Conservation (phyloP, 2,888 invertebrate species). For the Hirtodrosophila cameraria region DNA sequence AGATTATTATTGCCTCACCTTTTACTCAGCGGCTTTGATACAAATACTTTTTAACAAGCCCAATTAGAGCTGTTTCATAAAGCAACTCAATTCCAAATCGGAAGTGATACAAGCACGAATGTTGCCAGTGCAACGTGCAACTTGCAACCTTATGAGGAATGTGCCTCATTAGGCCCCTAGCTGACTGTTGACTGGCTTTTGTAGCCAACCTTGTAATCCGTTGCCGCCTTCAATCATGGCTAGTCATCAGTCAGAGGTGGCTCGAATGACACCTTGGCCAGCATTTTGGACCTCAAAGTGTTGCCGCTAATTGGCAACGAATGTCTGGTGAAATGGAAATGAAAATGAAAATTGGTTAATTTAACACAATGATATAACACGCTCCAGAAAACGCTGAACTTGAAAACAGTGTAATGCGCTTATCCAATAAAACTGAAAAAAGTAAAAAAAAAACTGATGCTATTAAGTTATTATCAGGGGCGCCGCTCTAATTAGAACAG, state of each 20-base stretch:
- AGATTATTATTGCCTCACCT: background rate
- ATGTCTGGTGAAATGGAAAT: slow-evolving; percentile 10
- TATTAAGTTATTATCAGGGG: slow-evolving; percentile 63
- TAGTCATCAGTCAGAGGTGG: slow-evolving; percentile 75
- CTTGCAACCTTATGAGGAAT: background rate
- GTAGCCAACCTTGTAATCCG: slow-evolving; percentile 24
- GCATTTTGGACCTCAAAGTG: slow-evolving; percentile 26
- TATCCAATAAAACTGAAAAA: slow-evolving; percentile 21
- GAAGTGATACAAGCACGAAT: slow-evolving; percentile 55
- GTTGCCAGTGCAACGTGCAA: slow-evolving; percentile 12
- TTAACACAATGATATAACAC: slow-evolving; percentile 69
- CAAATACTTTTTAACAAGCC: background rate
- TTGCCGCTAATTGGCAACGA: slow-evolving; percentile 58
- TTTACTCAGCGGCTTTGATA: background rate
- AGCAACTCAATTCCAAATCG: slow-evolving; percentile 49
- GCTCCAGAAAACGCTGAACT: slow-evolving; percentile 27
- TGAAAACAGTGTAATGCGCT: slow-evolving; percentile 37
- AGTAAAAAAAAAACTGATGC: slow-evolving; percentile 17
- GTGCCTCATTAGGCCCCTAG: slow-evolving; percentile 29
- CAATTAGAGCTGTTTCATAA: slow-evolving; percentile 25
- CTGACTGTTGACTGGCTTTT: background rate
- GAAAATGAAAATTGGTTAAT: slow-evolving; percentile 62
- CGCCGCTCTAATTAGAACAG: slow-evolving; percentile 58
- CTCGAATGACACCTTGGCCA: slow-evolving; percentile 65
- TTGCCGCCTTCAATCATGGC: slow-evolving; percentile 45